Base-by-base conservation (phyloP, 2,113 vertebrate species). In the Phainopepla nitens region DNA sequence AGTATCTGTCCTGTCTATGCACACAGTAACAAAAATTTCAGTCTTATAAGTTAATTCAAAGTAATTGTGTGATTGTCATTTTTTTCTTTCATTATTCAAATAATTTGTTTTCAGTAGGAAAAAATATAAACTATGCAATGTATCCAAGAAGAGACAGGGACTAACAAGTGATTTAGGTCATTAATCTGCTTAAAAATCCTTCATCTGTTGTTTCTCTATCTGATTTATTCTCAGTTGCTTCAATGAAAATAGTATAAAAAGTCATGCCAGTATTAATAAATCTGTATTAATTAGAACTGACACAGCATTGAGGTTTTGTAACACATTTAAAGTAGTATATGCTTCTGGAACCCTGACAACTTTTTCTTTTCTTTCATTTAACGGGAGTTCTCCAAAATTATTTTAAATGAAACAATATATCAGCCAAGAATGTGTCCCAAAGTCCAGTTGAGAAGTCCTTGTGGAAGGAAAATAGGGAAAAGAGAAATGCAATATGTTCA, bases 211-310 rank as follows among this genome's bases (percentile, higher is more conserved):
- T 42, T 88, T 90, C 93, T 95, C 50, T 36, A 15, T 77, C 64
- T 94, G 62, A 95, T 90, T 95, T 95, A 84, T 86, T 96, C 82
- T 84, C 49, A 92, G 53, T 81, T 94, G 39, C 23, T 95, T 95
- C 81, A 92, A 50, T 77, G 56, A 96, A 95, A 95, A 88, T 51
- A 33, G 56, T 80, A 44, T 89, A 82, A 89, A 60, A 93, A 96
- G 31, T 89, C 72, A 95, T 44, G 45, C 12, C 65, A 72, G n/a
- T 69, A 89, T 86, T 92, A 82, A 90, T 76, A 96, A 89, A 75
- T 54, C 33, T 56, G 11, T 89, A 93, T 92, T 96, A 94, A 96
- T 89, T 96, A 95, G 49, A 97, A 92, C 19, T 76, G 90, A 95
- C 56, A 41, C 2, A 51, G 66, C 41, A 85, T 41, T 94, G 64